A percentile compares a stretch with the other conserved stretches of the same genome.
Conservation (phyloP, 2,113 vertebrate species). For the Nestor notabilis region DNA sequence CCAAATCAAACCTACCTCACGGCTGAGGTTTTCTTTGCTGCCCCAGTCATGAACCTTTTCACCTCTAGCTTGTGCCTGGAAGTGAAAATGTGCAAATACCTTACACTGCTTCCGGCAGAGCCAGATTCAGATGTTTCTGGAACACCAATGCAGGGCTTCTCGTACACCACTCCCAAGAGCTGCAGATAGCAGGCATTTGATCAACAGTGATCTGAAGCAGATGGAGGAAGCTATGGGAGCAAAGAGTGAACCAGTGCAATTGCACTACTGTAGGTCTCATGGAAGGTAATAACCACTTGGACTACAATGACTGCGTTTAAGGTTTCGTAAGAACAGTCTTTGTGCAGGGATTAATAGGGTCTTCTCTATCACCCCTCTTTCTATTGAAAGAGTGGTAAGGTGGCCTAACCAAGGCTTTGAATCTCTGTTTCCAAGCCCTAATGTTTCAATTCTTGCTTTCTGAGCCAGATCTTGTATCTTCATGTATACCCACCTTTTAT, state of each 20-base stretch:
- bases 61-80: not conserved
- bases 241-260: not conserved
- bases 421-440: not conserved
- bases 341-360: not conserved
- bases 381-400: not conserved
- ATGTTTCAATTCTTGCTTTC: not conserved
- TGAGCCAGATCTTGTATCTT: not conserved
- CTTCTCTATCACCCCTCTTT: not conserved
- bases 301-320: not conserved
- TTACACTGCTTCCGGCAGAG: not conserved
- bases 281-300: not conserved
- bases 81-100: not conserved
- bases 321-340: not conserved
- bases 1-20: not conserved
- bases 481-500: not conserved
- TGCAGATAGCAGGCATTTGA: not conserved
- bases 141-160: not conserved
- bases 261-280: not conserved
- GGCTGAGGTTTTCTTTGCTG: not conserved
- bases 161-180: not conserved
- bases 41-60: not conserved
- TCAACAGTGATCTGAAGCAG: not conserved
- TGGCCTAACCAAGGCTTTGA: not conserved
- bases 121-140: not conserved
- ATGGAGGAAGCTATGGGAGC: not conserved